phyloP scores from a whole-genome alignment of 2,888 invertebrate genomes.

The Agrochola lota region DNA sequence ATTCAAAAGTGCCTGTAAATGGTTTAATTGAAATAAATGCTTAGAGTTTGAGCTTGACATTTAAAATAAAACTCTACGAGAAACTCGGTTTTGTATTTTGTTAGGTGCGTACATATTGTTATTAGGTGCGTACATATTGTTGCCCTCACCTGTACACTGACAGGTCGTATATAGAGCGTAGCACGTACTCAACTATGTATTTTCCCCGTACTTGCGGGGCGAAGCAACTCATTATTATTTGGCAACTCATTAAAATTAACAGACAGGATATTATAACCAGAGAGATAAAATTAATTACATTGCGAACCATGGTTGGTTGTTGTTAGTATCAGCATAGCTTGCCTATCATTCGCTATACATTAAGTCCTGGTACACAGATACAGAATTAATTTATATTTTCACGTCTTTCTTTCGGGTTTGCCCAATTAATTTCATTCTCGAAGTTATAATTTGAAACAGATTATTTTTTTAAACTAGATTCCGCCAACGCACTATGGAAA shows the following conservation, averaged over 20 bases:
- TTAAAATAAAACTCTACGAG: neutral
- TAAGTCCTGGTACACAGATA: neutral
- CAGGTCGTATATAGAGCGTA: neutral
- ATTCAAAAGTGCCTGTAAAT: too few species aligned
- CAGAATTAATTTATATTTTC: too few species aligned
- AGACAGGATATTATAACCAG: constrained; percentile 10
- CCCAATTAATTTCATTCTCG: too few species aligned
- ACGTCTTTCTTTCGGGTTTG: too few species aligned
- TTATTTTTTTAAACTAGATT: too few species aligned
- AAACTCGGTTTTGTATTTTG: neutral
- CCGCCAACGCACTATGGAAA: too few species aligned
- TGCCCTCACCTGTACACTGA: neutral
- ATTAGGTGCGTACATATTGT: neutral
- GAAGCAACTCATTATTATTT: constrained; percentile 13
- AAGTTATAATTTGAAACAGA: too few species aligned
- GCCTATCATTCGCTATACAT: neutral
- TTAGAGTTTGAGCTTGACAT: too few species aligned
- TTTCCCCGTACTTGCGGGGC: neutral
- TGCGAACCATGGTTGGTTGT: neutral
- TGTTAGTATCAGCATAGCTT: neutral
- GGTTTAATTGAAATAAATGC: too few species aligned
- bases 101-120: neutral
- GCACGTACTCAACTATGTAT: constrained; percentile 16
- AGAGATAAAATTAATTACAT: constrained; percentile 23
- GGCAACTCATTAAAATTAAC: constrained; percentile 10